Evolutionary conservation across 2,113 vertebrate genomes (phyloP).

Genomic region (Chitala chitala): DNA sequence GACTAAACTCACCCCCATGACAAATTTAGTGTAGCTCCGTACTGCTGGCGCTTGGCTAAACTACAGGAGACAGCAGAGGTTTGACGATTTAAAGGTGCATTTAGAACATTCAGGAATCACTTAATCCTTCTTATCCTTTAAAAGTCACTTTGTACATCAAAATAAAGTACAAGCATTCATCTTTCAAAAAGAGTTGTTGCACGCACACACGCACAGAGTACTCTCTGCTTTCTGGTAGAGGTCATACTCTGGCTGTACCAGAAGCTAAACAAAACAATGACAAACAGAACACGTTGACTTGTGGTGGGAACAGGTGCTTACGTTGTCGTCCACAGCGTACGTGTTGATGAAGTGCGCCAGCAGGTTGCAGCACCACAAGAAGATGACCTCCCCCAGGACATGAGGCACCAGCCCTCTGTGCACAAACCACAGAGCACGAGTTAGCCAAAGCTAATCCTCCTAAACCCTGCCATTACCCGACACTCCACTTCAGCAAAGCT

Average conservation of each 20-base stretch:
- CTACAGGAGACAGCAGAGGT: constrained; percentile 51
- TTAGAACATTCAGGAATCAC: not conserved
- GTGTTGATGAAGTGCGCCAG: constrained; percentile 85
- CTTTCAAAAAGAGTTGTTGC: no score
- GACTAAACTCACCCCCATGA: constrained; percentile 73
- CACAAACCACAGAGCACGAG: constrained; percentile 31
- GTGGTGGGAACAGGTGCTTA: constrained; percentile 49
- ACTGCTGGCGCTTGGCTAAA: constrained; percentile 80
- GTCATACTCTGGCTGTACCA: no score
- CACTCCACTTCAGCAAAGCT: not conserved
- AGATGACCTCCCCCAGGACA: constrained; percentile 79
- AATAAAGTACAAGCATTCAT: not conserved
- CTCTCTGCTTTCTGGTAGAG: no score
- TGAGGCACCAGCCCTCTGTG: constrained; percentile 77
- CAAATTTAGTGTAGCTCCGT: constrained; percentile 82
- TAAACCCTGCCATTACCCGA: not conserved
- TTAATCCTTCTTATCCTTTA: no score
- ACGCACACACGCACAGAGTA: no score
- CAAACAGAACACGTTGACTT: not conserved
- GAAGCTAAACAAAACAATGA: not conserved
- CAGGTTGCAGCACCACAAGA: constrained; percentile 86
- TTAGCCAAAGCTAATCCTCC: not conserved
- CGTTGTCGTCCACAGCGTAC: constrained; percentile 78
- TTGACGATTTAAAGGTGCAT: no score
- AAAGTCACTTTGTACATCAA: not conserved